Base-by-base conservation (phyloP, 2,113 vertebrate genomes). In the Notarius lentiginosus region DNA sequence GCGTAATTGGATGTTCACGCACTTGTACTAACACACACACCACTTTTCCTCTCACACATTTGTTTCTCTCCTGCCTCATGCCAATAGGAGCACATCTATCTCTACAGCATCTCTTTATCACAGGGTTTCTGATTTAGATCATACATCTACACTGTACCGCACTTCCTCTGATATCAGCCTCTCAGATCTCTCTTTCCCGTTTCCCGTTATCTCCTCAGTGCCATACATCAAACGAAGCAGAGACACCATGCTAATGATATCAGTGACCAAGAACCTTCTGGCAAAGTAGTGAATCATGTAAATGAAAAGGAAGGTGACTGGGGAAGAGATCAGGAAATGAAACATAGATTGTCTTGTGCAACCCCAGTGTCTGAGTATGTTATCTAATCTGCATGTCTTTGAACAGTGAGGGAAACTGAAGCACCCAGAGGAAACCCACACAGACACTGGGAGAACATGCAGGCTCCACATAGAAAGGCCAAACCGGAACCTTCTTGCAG, bases 171-270 rank as follows among this genome's bases (percentile, higher is more conserved):
- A 79, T 88, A 85, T 88, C 87, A 79, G 61, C 27, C 61, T 86
- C 18, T 73, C 49, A 41, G 53, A 84, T 86, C 87, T 83, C 63
- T 77, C 60, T 68, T 55, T 63, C 66, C 79, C 47, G 17, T 83
- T 58, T 65, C 60, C 80, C 58, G 41, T 77, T 85, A 82, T 86
- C 84, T 66, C 80, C 63, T 61, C 53, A 61, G 76, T 30, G 84
- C 75, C 51, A 66, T 83, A 76, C 84, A 88, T 88, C 61, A 88
- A 88, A 86, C 84, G 34, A 49, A 34, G 11, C 49, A 79, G 61
- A 86, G 82, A 79, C 34, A 65, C 77, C 70, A 86, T 82, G 80
- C 63, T 88, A 86, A 88, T 83, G 27, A 88, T 70, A 72, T 55
- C 60, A 86, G 70, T 83, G 84, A 82, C 86, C 20, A 14, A 83